Percentiles rank a stretch among this genome's conserved stretches.
phyloP scores from a whole-genome alignment of 2,888 invertebrate genomes.

The Mythimna ferrago region DNA sequence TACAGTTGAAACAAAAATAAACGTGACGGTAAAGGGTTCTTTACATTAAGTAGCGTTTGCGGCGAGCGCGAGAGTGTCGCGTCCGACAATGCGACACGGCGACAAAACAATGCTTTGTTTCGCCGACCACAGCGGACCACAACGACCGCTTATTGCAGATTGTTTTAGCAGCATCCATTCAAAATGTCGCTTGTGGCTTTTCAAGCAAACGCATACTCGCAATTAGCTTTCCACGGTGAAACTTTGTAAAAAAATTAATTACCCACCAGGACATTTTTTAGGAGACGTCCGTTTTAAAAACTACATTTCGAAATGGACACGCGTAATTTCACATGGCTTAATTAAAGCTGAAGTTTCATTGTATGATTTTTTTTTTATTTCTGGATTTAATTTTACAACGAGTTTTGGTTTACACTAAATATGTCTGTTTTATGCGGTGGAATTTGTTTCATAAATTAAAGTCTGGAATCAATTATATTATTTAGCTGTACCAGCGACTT shows the following conservation, averaged over 20 bases:
- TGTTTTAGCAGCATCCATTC: constrained; percentile 71
- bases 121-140: constrained; percentile 61
- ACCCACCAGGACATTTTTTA: constrained; percentile 11
- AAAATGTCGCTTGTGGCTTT: constrained; percentile 70
- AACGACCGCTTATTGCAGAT: constrained; percentile 70
- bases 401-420: neutral
- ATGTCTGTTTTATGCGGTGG: neutral
- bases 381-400: neutral
- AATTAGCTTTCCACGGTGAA: constrained; percentile 62
- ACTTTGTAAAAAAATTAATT: constrained; percentile 49
- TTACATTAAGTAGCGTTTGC: constrained; percentile 62
- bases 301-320: constrained; percentile 12
- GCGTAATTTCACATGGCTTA: constrained; percentile 19
- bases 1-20: constrained; percentile 51
- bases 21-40: constrained; percentile 51
- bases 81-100: constrained; percentile 50
- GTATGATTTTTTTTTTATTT: neutral
- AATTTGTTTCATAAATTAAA: neutral
- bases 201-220: constrained; percentile 57
- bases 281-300: constrained; percentile 10
- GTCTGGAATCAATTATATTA: neutral
- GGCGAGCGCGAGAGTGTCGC: constrained; percentile 58
- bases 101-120: constrained; percentile 68
- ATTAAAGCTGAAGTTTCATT: constrained; percentile 13
- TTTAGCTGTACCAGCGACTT: neutral